Conservation (phyloP, 2,888 invertebrate genomes). For the Polyommatus icarus region DNA sequence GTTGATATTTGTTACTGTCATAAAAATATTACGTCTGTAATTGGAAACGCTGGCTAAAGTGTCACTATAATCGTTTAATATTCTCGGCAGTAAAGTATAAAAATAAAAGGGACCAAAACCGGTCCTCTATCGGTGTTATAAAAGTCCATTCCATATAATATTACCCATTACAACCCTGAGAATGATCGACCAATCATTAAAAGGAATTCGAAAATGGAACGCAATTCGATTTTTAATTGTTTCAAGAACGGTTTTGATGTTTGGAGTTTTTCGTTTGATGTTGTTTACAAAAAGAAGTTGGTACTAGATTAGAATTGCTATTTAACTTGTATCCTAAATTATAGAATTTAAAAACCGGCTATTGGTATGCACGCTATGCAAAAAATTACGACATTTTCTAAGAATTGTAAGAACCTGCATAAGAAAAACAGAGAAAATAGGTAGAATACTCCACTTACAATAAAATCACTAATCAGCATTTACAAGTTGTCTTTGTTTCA, state of each 20-base stretch:
- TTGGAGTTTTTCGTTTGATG: conserved; percentile 32
- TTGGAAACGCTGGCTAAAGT: neutral
- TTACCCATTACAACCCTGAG: conserved; percentile 76
- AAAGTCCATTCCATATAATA: conserved; percentile 78
- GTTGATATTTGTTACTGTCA: neutral
- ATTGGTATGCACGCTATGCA: too few relatives aligned
- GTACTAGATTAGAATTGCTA: neutral
- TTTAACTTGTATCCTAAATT: neutral
- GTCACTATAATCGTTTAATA: conserved; percentile 35
- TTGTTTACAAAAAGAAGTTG: neutral
- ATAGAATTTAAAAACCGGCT: neutral
- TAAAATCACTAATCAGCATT: too few relatives aligned
- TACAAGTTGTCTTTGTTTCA: too few relatives aligned
- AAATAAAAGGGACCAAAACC: conserved; percentile 62
- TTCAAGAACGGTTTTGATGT: conserved; percentile 59
- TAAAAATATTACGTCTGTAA: conserved; percentile 7
- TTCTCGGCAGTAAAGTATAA: conserved; percentile 45
- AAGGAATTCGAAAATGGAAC: conserved; percentile 70
- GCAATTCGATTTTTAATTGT: conserved; percentile 74
- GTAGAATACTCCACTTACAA: too few relatives aligned
- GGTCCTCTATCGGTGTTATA: conserved; percentile 73
- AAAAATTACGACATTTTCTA: too few relatives aligned
- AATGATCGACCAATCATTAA: conserved; percentile 68
- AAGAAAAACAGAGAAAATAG: too few relatives aligned
- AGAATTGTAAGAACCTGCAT: too few relatives aligned